Evolutionary conservation across 2,888 invertebrate genomes (phyloP).

Genomic region (Hirtodrosophila cameraria): DNA sequence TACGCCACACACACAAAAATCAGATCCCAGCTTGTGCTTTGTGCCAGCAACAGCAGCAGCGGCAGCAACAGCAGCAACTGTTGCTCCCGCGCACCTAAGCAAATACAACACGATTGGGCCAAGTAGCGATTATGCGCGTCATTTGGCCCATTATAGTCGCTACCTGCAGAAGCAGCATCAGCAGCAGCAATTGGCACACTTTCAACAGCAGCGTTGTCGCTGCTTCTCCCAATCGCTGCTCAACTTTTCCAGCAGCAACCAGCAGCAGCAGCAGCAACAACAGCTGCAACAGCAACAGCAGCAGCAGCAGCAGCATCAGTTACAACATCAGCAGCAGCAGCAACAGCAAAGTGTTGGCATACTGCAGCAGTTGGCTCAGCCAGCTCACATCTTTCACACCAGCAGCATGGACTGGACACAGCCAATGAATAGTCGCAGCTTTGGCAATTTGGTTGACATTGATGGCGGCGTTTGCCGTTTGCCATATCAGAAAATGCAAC

Average conservation of each 20-base stretch:
- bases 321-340: conserved; percentile 41
- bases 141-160: conserved; percentile 80
- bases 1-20: conserved; percentile 75
- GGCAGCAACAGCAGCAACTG: conserved; percentile 45
- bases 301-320: conserved; percentile 31
- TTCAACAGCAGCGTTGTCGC: conserved; percentile 80
- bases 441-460: conserved; percentile 79
- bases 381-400: conserved; percentile 66
- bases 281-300: conserved; percentile 50
- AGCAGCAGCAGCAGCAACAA: conserved; percentile 43
- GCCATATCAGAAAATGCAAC: conserved; percentile 82
- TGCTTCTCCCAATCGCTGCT: conserved; percentile 84
- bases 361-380: conserved; percentile 41
- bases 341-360: conserved; percentile 14
- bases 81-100: conserved; percentile 62
- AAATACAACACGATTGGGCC: conserved; percentile 84
- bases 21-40: conserved; percentile 79
- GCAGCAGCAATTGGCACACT: conserved; percentile 78
- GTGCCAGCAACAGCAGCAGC: conserved; percentile 53
- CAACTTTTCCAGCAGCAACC: conserved; percentile 81
- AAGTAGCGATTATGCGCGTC: conserved; percentile 83
- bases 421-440: conserved; percentile 78
- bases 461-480: conserved; percentile 68
- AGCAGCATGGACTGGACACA: conserved; percentile 74
- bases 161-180: conserved; percentile 77